A percentile compares a stretch with the other conserved stretches of the same genome.
Conservation (phyloP, 2,888 invertebrate species). For the Archips xylosteana region DNA sequence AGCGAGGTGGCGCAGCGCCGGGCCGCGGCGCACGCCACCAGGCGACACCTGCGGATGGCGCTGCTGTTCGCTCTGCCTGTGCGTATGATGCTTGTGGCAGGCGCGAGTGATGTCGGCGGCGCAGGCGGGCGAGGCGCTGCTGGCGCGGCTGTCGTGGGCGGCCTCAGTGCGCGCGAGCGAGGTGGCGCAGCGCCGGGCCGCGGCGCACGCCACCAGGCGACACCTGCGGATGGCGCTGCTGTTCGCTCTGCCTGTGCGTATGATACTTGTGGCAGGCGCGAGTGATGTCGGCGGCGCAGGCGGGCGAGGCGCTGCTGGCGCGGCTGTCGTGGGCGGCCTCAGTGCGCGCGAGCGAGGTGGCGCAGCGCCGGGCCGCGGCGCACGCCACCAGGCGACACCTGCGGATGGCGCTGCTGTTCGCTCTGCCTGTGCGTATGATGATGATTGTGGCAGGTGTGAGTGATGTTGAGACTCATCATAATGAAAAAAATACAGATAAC, state of each 20-base stretch:
- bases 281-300: slow-evolving; percentile 94
- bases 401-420: slow-evolving; percentile 94
- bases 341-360: slow-evolving; percentile 92
- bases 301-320: slow-evolving; percentile 96
- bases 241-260: slow-evolving; percentile 92
- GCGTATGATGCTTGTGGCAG: slow-evolving; percentile 59
- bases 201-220: slow-evolving; percentile 89
- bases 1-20: slow-evolving; percentile 91
- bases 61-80: slow-evolving; percentile 94
- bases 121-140: slow-evolving; percentile 96
- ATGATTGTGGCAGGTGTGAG: too few species aligned
- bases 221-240: slow-evolving; percentile 93
- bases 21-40: slow-evolving; percentile 91
- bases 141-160: slow-evolving; percentile 97
- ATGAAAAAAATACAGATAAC: too few species aligned
- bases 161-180: slow-evolving; percentile 95
- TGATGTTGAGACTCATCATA: too few species aligned
- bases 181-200: slow-evolving; percentile 90
- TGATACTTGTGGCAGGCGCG: too few species aligned
- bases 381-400: slow-evolving; percentile 89
- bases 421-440: slow-evolving; percentile 88
- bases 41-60: slow-evolving; percentile 91
- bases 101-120: slow-evolving; percentile 95
- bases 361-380: slow-evolving; percentile 90
- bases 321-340: slow-evolving; percentile 98